A percentile compares a stretch with the other conserved stretches of the same genome.
Evolutionary conservation across 2,888 invertebrate genomes (phyloP).

Genomic region (Apotomis capreana): DNA sequence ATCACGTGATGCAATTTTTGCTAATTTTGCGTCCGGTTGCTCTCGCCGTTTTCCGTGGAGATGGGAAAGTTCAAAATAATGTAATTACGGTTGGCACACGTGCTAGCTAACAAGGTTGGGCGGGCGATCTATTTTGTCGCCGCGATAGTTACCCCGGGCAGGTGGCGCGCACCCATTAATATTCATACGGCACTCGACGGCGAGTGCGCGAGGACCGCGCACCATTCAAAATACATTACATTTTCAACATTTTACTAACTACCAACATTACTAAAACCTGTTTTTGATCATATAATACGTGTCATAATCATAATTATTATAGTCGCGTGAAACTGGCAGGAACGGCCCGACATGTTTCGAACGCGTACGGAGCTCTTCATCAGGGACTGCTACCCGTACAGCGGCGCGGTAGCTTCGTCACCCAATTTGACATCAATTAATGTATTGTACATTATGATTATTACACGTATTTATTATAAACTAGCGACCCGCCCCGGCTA

Average conservation of each 20-base stretch:
- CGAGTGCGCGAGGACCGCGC: conserved; percentile 57
- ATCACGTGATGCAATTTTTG: conserved; percentile 7
- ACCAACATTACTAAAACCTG: conserved; percentile 23
- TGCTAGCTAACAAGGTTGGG: conserved; percentile 28
- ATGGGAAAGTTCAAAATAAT: conserved; percentile 55
- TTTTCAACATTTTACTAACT: conserved; percentile 34
- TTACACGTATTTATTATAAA: too few relatives aligned
- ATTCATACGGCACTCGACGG: conserved; percentile 70
- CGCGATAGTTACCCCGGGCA: conserved; percentile 63
- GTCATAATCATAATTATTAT: too few relatives aligned
- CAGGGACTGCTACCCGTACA: too few relatives aligned
- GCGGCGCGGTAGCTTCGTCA: too few relatives aligned
- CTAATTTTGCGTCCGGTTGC: conserved; percentile 2
- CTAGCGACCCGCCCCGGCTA: too few relatives aligned
- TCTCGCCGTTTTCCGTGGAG: conserved; percentile 12
- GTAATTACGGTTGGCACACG: conserved; percentile 54
- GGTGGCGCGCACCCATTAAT: conserved; percentile 72
- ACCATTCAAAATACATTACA: conserved; percentile 55
- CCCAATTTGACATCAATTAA: too few relatives aligned
- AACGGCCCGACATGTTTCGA: too few relatives aligned
- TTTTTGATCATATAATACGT: background rate
- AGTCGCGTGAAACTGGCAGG: too few relatives aligned
- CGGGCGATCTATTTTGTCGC: conserved; percentile 61
- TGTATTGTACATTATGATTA: too few relatives aligned
- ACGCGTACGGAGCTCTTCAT: too few relatives aligned